Conservation (phyloP, 2,113 vertebrate species). For the Mohoua ochrocephala region DNA sequence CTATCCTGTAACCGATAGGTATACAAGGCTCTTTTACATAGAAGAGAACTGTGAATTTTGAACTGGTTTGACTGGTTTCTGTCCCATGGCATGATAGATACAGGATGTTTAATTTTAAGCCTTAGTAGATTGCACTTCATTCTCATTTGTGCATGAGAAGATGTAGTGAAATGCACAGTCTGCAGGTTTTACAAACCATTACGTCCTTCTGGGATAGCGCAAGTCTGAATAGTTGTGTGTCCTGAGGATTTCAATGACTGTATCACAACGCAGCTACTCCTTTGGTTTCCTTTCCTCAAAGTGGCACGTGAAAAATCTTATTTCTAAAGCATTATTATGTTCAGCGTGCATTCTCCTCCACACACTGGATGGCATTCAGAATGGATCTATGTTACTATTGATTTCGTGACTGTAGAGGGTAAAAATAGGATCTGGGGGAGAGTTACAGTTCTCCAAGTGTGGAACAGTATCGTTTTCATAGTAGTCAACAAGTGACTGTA, state of each 20-base stretch:
- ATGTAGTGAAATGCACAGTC: not conserved
- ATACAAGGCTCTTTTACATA: not conserved
- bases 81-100: not conserved
- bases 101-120: not conserved
- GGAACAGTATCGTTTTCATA: not conserved
- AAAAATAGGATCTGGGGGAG: not conserved
- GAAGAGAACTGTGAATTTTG: not conserved
- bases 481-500: not conserved
- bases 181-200: not conserved
- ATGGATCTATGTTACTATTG: not conserved
- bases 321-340: not conserved
- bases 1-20: not conserved
- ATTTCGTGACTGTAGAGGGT: not conserved
- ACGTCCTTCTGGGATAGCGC: not conserved
- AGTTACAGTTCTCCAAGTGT: not conserved
- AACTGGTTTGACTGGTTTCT: not conserved
- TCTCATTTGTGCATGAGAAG: not conserved
- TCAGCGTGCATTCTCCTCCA: not conserved
- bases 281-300: not conserved
- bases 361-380: not conserved
- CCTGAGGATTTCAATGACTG: not conserved
- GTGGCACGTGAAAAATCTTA: not conserved
- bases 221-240: not conserved
- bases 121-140: not conserved
- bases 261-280: not conserved